Base-by-base conservation (phyloP, 2,113 vertebrate genomes). In the Phainopepla nitens region DNA sequence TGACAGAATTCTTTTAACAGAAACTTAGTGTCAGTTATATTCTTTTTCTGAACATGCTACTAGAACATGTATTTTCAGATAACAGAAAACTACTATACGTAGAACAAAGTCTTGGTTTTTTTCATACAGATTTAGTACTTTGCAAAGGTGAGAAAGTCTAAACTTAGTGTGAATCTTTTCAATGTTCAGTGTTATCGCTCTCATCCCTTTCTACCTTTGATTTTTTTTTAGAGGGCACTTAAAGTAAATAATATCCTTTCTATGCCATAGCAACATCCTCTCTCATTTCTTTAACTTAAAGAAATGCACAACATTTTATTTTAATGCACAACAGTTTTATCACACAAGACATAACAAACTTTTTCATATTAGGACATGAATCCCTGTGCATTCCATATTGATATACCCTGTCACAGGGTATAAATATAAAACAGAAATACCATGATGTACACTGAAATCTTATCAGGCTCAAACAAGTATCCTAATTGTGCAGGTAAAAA, bases 351-450 rank as follows among this genome's bases (percentile, higher is more conserved):
- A 81, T 93, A 94, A 90, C 68, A 87, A 93, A 84, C 75, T 73
- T 91, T 64, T n/a, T 81, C 81, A 36, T 95, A 65, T 82, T 90
- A 92, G 47, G 45, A 88, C 54, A 75, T 80, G 82, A 96, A 94
- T 69, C 62, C 39, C 45, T 87, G 29, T 87, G 51, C 58, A 75
- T 96, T 96, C 66, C 66, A 57, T 76, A 42, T 83, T 90, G 93
- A 93, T 93, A 87, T 44, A 64, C 19, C 15, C 56, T 96, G 65
- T 96, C 95, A 79, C 10, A 62, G 82, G 57, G 65, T 95, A 95
- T 95, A 97, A 97, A 89, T 96, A 96, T 91, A 68, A 93, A 95
- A 94, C 92, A 94, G 84, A 95, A 97, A 69, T 89, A 96, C 94
- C 41, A 5, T n/a, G 22, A 92, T 92, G 81, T 79, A 47, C 72